Evolutionary conservation across 2,797 vertebrate genomes (phyloP).

Genomic region (Lepilemur septentrionalis): DNA sequence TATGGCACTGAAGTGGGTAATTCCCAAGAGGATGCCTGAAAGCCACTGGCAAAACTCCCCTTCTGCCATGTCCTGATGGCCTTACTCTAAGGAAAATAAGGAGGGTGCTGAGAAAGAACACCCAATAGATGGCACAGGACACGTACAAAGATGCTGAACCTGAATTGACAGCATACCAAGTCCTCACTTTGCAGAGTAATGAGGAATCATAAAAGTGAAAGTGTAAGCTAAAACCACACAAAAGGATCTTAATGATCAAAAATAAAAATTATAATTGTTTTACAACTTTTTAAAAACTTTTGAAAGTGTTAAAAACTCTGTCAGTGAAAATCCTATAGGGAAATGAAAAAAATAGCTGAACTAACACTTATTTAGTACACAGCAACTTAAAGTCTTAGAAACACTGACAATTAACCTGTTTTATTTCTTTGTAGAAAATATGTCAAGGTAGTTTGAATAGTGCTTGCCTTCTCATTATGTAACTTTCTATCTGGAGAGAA

Average conservation of each 20-base stretch:
- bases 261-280: not conserved
- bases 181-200: not conserved
- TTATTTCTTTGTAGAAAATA: not conserved
- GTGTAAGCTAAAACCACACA: not conserved
- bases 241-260: not conserved
- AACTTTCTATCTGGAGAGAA: not conserved
- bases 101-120: not conserved
- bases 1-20: not conserved
- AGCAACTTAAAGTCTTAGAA: not conserved
- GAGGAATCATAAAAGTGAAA: not conserved
- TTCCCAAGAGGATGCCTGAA: constrained; percentile 15
- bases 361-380: not conserved
- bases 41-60: not conserved
- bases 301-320: not conserved
- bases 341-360: not conserved
- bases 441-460: not conserved
- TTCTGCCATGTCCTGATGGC: constrained; percentile 22
- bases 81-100: not conserved
- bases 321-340: not conserved
- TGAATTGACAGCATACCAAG: not conserved
- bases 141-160: not conserved
- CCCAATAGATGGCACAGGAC: not conserved
- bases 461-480: not conserved
- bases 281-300: not conserved
- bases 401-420: not conserved